Base-by-base conservation (phyloP, 2,797 vertebrate species). In the Brachyrhaphis roseni region DNA sequence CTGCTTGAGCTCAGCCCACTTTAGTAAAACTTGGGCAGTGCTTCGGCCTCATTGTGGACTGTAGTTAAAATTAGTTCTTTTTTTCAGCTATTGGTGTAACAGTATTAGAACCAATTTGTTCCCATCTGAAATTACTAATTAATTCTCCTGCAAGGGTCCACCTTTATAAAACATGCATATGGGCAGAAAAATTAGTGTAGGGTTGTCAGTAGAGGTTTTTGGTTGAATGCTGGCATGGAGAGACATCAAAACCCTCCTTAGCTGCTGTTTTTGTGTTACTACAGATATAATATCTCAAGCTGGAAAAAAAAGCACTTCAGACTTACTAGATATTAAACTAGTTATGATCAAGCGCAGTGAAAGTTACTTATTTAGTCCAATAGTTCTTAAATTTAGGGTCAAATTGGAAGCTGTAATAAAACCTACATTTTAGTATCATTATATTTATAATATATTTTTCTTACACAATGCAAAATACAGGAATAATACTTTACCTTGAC, bases 1-100 rank as follows among this genome's bases (percentile, higher is more conserved):
- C 4, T 80, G 47, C 72, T 84, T 82, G 74, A 81, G 84, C 82
- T 84, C 87, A 84, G 88, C 90, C 89, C 87, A 91, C 78, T 92
- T 92, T 75, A 82, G 82, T 53, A 39, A 78, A 89, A 86, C 80
- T 85, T 78, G 84, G 84, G 80, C 84, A 80, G 75, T 8, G 47
- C 43, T 79, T 72, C 1, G 13, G 84, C 79, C 79, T 78, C 76
- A 39, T 80, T 76, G 11, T 46, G 66, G 74, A 77, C 36, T 3
- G 77, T 36, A 73, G 13, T 85, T 59, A 83, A 80, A 86, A 82
- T 84, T 76, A 43, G 57, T 62, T 78, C 73, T 83, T 55, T 62
- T 62, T 75, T 82, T 75, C 41, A 55, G 78, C 62, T 84, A 41
- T 80, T 36, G 26, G 74, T 84, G 70, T 78, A 87, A 90, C 84